Evolutionary conservation across 2,888 invertebrate species (phyloP).

Genomic region (Axea sp.): DNA sequence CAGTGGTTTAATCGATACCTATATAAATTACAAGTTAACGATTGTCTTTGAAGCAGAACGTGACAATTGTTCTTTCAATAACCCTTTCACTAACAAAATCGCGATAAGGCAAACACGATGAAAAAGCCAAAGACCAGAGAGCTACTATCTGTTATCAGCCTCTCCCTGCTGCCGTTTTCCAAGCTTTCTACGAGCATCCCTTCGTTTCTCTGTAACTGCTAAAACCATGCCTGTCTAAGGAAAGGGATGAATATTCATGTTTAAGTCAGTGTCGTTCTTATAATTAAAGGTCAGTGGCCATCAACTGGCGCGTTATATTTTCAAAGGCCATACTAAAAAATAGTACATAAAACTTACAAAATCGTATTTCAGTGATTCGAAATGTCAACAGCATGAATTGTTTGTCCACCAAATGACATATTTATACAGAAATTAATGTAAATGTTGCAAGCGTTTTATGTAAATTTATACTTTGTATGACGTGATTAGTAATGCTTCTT

Average conservation of each 20-base stretch:
- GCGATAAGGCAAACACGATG: slow-evolving; percentile 74
- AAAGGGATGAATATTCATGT: slow-evolving; percentile 79
- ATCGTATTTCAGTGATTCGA: no score
- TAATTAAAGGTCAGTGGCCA: slow-evolving; percentile 78
- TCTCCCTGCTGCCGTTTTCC: slow-evolving; percentile 69
- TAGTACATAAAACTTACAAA: no score
- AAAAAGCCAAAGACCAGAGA: slow-evolving; percentile 76
- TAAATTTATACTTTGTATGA: slow-evolving; percentile 9
- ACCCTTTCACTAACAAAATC: slow-evolving; percentile 58
- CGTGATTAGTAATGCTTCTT: no score
- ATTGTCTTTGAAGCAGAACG: slow-evolving; percentile 29
- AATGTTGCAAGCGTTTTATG: no score
- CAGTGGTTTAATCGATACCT: slow-evolving; percentile 33
- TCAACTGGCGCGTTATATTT: slow-evolving; percentile 73
- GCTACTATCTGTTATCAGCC: slow-evolving; percentile 77
- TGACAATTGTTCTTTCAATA: slow-evolving; percentile 62
- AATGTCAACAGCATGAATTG: no score
- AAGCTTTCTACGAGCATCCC: slow-evolving; percentile 58
- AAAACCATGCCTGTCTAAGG: slow-evolving; percentile 72
- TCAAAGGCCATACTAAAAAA: no score
- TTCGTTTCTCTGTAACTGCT: slow-evolving; percentile 62
- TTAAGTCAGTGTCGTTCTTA: slow-evolving; percentile 72
- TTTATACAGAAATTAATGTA: no score
- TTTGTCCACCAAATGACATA: no score
- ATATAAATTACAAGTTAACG: slow-evolving; percentile 32